phyloP scores from a whole-genome alignment of 2,888 invertebrate species.

The Volucella bombylans region DNA sequence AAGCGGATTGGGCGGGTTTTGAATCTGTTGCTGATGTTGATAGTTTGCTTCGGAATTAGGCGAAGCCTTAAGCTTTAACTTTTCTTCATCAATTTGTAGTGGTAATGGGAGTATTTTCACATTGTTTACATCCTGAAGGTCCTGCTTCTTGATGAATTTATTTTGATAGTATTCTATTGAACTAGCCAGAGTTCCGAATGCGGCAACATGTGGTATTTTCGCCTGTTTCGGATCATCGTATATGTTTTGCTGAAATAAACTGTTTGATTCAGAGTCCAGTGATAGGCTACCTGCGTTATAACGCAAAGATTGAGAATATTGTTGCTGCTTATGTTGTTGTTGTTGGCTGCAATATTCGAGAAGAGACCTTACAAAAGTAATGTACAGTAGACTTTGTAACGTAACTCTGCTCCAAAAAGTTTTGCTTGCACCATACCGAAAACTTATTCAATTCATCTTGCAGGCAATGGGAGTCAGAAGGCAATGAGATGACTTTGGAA shows the following conservation, averaged over 20 bases:
- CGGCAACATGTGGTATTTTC: slow-evolving; percentile 78
- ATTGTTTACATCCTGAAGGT: slow-evolving; percentile 80
- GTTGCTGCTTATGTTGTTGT: slow-evolving; percentile 74
- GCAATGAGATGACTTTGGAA: no score
- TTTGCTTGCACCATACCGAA: no score
- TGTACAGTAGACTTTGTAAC: no score
- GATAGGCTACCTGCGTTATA: slow-evolving; percentile 69
- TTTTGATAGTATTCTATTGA: slow-evolving; percentile 82
- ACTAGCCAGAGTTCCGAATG: slow-evolving; percentile 80
- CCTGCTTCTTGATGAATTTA: slow-evolving; percentile 81
- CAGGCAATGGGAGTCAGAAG: no score
- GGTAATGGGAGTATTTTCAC: slow-evolving; percentile 60
- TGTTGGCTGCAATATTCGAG: slow-evolving; percentile 7
- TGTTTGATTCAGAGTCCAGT: slow-evolving; percentile 78
- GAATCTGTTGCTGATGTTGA: slow-evolving; percentile 78
- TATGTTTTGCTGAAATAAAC: slow-evolving; percentile 80
- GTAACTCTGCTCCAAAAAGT: no score
- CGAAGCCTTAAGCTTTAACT: slow-evolving; percentile 55
- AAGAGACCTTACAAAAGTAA: no score
- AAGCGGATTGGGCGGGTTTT: slow-evolving; percentile 79
- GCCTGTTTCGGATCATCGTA: slow-evolving; percentile 78
- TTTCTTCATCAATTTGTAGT: slow-evolving; percentile 58
- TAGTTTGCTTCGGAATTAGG: slow-evolving; percentile 65
- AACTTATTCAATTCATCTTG: no score
- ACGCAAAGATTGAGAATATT: slow-evolving; percentile 75